phyloP scores from a whole-genome alignment of 2,888 invertebrate genomes.

The Metalampra italica region DNA sequence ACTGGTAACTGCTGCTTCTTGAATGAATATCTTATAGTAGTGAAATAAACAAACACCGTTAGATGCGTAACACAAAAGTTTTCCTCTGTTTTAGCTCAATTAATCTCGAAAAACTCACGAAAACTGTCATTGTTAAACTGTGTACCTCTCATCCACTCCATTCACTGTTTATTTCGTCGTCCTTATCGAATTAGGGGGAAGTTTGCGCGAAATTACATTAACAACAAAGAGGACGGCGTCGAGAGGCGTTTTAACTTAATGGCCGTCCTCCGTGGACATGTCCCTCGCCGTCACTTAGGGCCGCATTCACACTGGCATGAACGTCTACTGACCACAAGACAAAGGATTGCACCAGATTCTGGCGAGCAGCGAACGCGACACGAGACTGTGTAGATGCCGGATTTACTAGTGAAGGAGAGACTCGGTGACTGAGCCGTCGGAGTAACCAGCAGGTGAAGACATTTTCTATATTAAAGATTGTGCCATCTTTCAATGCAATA shows the following conservation, averaged over 20 bases:
- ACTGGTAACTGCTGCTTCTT: no score
- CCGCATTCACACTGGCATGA: conserved; percentile 12
- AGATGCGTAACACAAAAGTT: neutral
- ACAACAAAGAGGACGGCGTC: conserved; percentile 39
- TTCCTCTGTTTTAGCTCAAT: neutral
- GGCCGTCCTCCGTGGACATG: conserved; percentile 34
- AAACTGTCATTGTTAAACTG: conserved; percentile 24
- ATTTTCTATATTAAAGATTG: no score
- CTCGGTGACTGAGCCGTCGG: no score
- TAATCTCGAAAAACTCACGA: conserved; percentile 3
- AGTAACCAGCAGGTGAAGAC: no score
- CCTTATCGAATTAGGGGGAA: conserved; percentile 50
- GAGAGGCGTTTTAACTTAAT: conserved; percentile 51
- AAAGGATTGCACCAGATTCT: neutral
- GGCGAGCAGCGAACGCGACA: neutral
- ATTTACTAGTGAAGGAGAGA: no score
- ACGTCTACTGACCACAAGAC: neutral
- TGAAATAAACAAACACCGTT: neutral
- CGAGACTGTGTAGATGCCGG: no score
- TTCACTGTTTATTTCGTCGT: conserved; percentile 43
- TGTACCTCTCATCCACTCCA: conserved; percentile 22
- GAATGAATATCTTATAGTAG: no score
- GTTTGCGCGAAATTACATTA: conserved; percentile 55
- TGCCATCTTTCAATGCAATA: no score
- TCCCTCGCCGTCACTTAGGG: conserved; percentile 46